Conservation (phyloP, 2,113 vertebrate species). For the Periophthalmus modestus region DNA sequence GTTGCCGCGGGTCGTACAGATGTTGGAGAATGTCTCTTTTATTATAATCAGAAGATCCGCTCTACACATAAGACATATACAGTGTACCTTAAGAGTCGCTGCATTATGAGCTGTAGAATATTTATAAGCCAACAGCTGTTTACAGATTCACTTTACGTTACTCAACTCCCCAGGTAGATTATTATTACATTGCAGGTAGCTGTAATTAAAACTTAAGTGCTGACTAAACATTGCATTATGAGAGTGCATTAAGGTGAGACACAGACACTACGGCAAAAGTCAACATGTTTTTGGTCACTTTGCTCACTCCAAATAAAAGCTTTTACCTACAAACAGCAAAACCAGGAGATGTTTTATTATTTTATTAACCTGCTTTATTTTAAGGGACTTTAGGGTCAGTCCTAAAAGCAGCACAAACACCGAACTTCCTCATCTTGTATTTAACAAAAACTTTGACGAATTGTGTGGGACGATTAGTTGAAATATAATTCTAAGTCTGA, state of each 20-base stretch:
- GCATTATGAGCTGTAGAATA: constrained; percentile 24
- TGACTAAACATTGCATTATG: constrained; percentile 26
- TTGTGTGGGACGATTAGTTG: too few relatives aligned
- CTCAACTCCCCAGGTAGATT: constrained; percentile 17
- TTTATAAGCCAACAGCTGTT: constrained; percentile 12
- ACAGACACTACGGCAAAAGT: background rate
- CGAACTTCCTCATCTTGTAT: too few relatives aligned
- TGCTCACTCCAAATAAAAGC: too few relatives aligned
- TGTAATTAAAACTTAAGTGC: constrained; percentile 32
- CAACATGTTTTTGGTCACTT: too few relatives aligned
- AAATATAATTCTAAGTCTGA: too few relatives aligned
- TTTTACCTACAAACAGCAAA: too few relatives aligned
- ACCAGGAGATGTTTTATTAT: too few relatives aligned
- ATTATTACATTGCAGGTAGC: constrained; percentile 21
- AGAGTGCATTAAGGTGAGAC: constrained; percentile 10
- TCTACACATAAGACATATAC: background rate
- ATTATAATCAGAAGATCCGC: background rate
- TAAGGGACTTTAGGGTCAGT: too few relatives aligned
- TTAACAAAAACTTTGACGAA: too few relatives aligned
- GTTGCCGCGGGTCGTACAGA: background rate
- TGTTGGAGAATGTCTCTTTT: too few relatives aligned
- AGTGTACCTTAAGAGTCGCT: background rate
- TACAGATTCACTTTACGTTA: constrained; percentile 2
- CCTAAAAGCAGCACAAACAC: too few relatives aligned
- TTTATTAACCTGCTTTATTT: too few relatives aligned